A percentile compares a stretch with the other conserved stretches of the same genome.
Evolutionary conservation across 2,113 vertebrate genomes (phyloP).

Genomic region (Candoia aspera): DNA sequence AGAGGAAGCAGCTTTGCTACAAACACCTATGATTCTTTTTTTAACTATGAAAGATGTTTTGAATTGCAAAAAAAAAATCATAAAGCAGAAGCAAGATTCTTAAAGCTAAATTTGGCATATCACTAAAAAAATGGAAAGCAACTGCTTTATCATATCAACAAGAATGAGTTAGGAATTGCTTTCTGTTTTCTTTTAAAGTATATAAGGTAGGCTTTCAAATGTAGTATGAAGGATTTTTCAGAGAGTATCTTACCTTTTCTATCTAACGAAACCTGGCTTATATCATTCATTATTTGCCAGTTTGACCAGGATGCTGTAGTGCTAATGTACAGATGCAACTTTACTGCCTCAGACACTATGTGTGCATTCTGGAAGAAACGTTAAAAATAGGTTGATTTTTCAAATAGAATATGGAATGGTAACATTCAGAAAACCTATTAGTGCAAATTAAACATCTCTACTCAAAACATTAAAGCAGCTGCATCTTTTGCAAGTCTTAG

Average conservation of each 20-base stretch:
- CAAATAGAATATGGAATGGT: neutral
- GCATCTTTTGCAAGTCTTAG: neutral
- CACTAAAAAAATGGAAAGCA: neutral
- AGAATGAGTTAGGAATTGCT: neutral
- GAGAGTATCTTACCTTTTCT: neutral
- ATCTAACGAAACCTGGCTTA: neutral
- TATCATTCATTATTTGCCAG: neutral
- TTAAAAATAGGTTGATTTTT: too few species aligned
- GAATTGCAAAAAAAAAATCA: neutral
- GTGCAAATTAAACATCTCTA: too few species aligned
- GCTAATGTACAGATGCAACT: neutral
- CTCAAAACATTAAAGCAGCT: neutral
- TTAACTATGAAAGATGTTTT: slow-evolving; percentile 11
- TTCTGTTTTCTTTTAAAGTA: neutral
- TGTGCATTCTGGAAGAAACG: neutral
- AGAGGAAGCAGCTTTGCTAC: neutral
- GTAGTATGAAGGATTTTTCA: neutral
- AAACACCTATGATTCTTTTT: slow-evolving; percentile 1
- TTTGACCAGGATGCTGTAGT: neutral
- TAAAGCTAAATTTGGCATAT: neutral
- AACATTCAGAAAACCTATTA: too few species aligned
- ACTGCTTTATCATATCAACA: neutral
- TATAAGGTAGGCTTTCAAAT: neutral
- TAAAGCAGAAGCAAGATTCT: neutral
- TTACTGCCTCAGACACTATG: neutral